A percentile compares a stretch with the other conserved stretches of the same genome.
Conservation (phyloP, 2,113 vertebrate genomes). For the Pachypanchax playfairii region DNA sequence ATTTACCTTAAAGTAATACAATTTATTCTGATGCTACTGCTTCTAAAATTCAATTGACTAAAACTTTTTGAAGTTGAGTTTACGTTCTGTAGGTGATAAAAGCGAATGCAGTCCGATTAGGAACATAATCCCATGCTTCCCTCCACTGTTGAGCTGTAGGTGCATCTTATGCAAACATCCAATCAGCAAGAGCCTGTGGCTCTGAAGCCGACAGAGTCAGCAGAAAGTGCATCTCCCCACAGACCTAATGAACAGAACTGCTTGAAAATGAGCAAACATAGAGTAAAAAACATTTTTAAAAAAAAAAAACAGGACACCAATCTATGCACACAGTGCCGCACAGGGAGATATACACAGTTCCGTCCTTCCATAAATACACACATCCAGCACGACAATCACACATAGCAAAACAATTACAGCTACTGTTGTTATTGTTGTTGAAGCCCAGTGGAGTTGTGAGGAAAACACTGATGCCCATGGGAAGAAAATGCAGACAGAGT, state of each 20-base stretch:
- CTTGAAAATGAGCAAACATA: slow-evolving; percentile 42
- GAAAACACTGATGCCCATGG: slow-evolving; percentile 69
- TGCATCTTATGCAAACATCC: slow-evolving; percentile 44
- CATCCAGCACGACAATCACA: slow-evolving; percentile 48
- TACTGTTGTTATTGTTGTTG: slow-evolving; percentile 60
- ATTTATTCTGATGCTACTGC: not conserved
- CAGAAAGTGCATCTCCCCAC: slow-evolving; percentile 65
- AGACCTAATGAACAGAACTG: slow-evolving; percentile 62
- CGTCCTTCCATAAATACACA: slow-evolving; percentile 11
- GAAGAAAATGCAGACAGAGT: slow-evolving; percentile 59
- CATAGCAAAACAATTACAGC: slow-evolving; percentile 61
- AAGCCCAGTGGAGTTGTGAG: slow-evolving; percentile 63
- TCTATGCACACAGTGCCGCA: no score
- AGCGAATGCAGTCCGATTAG: no score
- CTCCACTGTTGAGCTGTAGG: slow-evolving; percentile 27
- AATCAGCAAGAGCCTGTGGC: slow-evolving; percentile 51
- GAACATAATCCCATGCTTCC: not conserved
- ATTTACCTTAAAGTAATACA: not conserved
- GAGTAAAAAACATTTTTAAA: no score
- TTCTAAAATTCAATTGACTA: slow-evolving; percentile 9
- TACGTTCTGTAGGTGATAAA: not conserved
- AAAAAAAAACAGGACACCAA: not conserved
- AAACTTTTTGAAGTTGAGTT: not conserved
- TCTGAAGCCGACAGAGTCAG: slow-evolving; percentile 67
- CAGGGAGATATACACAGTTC: slow-evolving; percentile 43